Evolutionary conservation across 2,888 invertebrate species (phyloP), one percentile per base, ranked within the genome.

Genomic region (Conistra vaccinii): DNA sequence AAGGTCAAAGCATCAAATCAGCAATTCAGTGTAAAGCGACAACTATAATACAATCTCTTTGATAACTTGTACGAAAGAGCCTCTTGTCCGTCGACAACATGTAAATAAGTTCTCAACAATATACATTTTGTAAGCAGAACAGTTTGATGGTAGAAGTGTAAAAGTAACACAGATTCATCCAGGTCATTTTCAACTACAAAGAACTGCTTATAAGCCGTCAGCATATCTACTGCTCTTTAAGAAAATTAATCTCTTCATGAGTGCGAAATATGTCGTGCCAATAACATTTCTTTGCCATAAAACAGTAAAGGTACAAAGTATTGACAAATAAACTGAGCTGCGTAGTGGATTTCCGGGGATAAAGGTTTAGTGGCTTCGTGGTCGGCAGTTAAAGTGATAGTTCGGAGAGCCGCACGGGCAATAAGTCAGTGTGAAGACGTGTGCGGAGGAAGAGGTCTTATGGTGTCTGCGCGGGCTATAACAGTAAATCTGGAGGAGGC

Each of bases 401-500:
- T 91, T 90, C 80, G 83, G 86, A 81, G 79, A 83, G 88, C 89
- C 88, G 85, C 89, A 87, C 76, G 71, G 85, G 87, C 91, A 85
- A 93, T 94, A 93, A 94, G 91, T 94, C 93, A 92, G 89, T 80
- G 85, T 74, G 88, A 87, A 90, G 92, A 91, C 87, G 90, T 90
- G 90, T 90, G 87, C 70, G 88, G 87, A 87, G 88, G 89, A 87
- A 88, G 84, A 84, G 82, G 87, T 90, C 87, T 91, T 90, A 91
- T 90, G 89, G 91, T 89, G 90, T 91, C 93, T 93, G 92, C 86
- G 86, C 88, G 85, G 89, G 92, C 94, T 87, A 95, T 95, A 95
- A 95, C 95, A 94, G 92, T 96, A 95, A 96, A 96, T 96, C 94
- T 92, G 97, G 97, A 90, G 91, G 88, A 93, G 92, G 90, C 89